Conservation (phyloP, 2,888 invertebrate genomes). For the Meiosimyza decipiens region DNA sequence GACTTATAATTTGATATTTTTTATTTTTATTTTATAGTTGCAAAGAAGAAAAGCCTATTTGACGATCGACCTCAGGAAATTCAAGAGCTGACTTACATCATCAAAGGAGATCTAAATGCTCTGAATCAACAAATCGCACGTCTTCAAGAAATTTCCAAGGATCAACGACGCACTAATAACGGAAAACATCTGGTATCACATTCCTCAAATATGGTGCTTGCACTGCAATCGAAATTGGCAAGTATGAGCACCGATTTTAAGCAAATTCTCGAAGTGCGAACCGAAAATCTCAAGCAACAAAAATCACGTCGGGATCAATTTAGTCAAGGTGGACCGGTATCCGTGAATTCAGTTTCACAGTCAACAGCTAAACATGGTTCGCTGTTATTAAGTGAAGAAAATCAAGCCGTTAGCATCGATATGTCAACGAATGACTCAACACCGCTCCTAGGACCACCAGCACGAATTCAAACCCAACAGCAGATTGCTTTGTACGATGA, state of each 20-base stretch:
- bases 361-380: conserved; percentile 69
- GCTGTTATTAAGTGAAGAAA: conserved; percentile 69
- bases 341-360: conserved; percentile 71
- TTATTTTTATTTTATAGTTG: conserved; percentile 74
- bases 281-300: conserved; percentile 97
- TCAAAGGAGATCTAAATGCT: conserved; percentile 94
- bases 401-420: conserved; percentile 86
- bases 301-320: conserved; percentile 89
- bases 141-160: conserved; percentile 83
- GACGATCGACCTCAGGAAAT: conserved; percentile 97
- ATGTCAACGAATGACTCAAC: conserved; percentile 73
- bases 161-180: conserved; percentile 72
- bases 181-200: conserved; percentile 88
- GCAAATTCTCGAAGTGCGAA: conserved; percentile 95
- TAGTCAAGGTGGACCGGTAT: conserved; percentile 71
- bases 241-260: conserved; percentile 98
- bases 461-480: conserved; percentile 68
- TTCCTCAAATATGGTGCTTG: conserved; percentile 92
- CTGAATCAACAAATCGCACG: conserved; percentile 97
- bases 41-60: conserved; percentile 97
- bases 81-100: conserved; percentile 96
- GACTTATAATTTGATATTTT: not conserved
- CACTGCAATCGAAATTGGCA: conserved; percentile 92
- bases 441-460: conserved; percentile 66
- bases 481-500: conserved; percentile 85